Base-by-base conservation (phyloP, 2,888 invertebrate genomes). In the Lithophane socia region DNA sequence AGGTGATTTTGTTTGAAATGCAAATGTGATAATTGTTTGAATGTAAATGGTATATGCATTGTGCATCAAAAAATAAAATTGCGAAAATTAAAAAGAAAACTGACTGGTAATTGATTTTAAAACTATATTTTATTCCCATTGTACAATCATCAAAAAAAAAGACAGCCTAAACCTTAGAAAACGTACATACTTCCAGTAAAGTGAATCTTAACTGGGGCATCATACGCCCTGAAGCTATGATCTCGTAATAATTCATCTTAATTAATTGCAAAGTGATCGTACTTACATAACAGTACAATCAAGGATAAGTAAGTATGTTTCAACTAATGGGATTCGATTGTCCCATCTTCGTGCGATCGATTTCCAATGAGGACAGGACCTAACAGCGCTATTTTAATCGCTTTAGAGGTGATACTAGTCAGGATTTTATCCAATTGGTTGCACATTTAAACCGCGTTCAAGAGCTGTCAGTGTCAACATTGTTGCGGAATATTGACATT, bases 11-110 rank as follows among this genome's bases (percentile, higher is more conserved):
- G 16, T 68, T 52, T 44, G 24, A 52, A 60, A 66, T 58, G 12
- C 2, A 42, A 56, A 0, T 2, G 44, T 37, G 52, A 54, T 2
- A 60, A 49, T 61, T 73, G 65, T 66, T 73, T 44, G 5, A 44
- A 79, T 83, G 67, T 52, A n/a, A 42, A 70, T 66, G 58, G 5
- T 0, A 21, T 37, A 66, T 60, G 67, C n/a, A 29, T 54, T 24
- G 67, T 83, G 83, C 54, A 29, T 56, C 1, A 67, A 58, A 56
- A n/a, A 44, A 37, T n/a, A 63, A 8, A 52, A 16, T 37, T 13
- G 9, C 4, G 37, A 37, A 37, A 37, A 37, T 37, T 37, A 37
- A 37, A 37, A 37, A 42, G 9, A 16, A 49, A 49, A 5, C 37
- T 0, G 37, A 37, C 16, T 65, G 5, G 18, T 13, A 12, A 13